Evolutionary conservation across 2,797 vertebrate genomes (phyloP).

Genomic region (Picus viridis): DNA sequence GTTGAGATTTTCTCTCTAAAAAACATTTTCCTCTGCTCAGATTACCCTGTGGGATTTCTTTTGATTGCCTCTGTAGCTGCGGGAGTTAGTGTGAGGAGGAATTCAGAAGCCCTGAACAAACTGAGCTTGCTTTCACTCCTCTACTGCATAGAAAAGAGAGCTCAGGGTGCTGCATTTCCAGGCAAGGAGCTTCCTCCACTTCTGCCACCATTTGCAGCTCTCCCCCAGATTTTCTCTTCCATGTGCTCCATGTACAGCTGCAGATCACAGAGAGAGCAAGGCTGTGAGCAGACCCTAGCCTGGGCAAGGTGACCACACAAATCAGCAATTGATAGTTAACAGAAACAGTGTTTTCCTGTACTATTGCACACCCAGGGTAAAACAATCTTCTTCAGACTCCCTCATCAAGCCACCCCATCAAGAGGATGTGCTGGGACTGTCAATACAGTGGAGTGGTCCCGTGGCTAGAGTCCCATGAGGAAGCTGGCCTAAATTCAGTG

Average conservation of each 20-base stretch:
- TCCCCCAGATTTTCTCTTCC: not conserved
- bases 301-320: accelerated
- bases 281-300: not conserved
- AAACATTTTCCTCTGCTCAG: not conserved
- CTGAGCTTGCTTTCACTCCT: not conserved
- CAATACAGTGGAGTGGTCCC: accelerated
- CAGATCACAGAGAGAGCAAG: not conserved
- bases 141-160: accelerated
- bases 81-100: not conserved
- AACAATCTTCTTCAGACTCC: not conserved
- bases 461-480: not conserved
- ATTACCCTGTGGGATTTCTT: not conserved
- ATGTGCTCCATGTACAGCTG: accelerated
- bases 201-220: not conserved
- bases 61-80: not conserved
- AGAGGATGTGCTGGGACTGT: not conserved
- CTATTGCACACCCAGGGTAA: not conserved
- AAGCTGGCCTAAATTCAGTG: not conserved
- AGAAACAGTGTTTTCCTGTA: not conserved
- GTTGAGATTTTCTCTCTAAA: constrained; percentile 3
- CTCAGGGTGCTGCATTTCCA: not conserved
- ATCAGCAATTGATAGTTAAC: accelerated
- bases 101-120: not conserved
- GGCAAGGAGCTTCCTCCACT: accelerated
- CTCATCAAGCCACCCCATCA: not conserved